Evolutionary conservation across 2,888 invertebrate genomes (phyloP).

Genomic region (Caenorhabditis imperialis): DNA sequence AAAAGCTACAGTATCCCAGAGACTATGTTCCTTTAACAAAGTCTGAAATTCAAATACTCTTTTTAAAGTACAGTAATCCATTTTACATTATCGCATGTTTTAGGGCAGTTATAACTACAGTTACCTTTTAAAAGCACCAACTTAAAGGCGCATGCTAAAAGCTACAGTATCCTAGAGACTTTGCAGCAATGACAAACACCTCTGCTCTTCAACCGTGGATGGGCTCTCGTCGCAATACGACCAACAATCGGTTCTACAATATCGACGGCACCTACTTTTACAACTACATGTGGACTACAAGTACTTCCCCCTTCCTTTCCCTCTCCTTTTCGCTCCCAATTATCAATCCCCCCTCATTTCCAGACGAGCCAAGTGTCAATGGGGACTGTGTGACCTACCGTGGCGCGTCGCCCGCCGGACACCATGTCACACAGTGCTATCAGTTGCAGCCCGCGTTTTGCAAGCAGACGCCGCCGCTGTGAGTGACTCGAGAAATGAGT

Average conservation of each 20-base stretch:
- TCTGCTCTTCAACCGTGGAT: conserved; percentile 33
- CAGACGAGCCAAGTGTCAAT: conserved; percentile 41
- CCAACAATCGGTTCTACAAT: conserved; percentile 35
- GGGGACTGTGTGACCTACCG: conserved; percentile 42
- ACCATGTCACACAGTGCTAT: conserved; percentile 46
- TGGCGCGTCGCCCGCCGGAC: conserved; percentile 17
- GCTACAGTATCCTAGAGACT: too few species aligned
- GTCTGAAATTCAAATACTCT: too few species aligned
- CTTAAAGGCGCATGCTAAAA: too few species aligned
- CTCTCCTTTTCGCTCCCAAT: neutral
- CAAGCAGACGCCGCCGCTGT: conserved; percentile 41
- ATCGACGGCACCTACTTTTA: conserved; percentile 35
- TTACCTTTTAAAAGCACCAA: too few species aligned
- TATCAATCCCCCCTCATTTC: neutral
- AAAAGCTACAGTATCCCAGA: too few species aligned
- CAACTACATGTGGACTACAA: conserved; percentile 33
- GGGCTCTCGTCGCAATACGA: conserved; percentile 25
- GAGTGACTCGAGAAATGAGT: neutral
- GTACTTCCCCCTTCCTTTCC: conserved; percentile 5
- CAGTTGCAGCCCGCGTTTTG: conserved; percentile 51
- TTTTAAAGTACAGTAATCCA: too few species aligned
- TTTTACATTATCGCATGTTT: too few species aligned
- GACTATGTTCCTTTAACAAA: too few species aligned
- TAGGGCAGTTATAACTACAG: too few species aligned
- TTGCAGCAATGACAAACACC: conserved; percentile 26